Conservation (phyloP, 2,797 vertebrate species). For the Allenopithecus nigroviridis region DNA sequence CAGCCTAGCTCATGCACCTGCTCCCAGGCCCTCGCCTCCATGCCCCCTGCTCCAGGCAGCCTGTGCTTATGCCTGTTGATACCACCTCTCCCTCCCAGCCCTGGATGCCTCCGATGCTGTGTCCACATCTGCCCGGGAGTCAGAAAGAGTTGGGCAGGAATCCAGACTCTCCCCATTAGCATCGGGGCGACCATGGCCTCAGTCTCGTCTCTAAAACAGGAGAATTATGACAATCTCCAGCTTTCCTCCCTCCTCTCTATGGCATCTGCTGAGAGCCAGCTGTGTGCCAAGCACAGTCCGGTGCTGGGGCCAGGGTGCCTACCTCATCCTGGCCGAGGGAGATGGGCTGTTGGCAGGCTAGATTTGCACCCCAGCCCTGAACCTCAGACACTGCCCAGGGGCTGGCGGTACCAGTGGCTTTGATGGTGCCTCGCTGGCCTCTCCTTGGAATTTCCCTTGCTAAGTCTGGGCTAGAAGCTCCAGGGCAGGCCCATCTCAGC, state of each 20-base stretch:
- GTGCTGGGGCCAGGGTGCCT: background rate
- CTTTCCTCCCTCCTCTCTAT: background rate
- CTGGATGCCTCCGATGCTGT: background rate
- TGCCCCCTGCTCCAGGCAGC: fast-evolving
- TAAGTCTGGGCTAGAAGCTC: background rate
- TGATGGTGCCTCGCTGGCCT: fast-evolving
- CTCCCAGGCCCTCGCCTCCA: fast-evolving
- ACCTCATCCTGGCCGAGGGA: background rate
- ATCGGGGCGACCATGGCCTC: background rate
- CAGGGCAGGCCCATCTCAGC: background rate
- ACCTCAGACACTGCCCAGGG: background rate
- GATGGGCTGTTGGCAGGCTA: background rate
- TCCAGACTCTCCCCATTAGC: background rate
- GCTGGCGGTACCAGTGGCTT: background rate
- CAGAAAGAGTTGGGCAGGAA: background rate
- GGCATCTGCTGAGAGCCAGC: fast-evolving
- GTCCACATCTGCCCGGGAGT: background rate
- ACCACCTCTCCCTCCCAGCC: too few relatives aligned
- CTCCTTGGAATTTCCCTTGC: background rate
- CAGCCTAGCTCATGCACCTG: fast-evolving
- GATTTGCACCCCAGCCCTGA: fast-evolving
- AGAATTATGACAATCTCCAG: fast-evolving
- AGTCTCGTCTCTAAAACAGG: background rate
- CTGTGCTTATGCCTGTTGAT: background rate
- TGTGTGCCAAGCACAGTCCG: background rate